Evolutionary conservation across 1,140 invertebrate genomes (phyloP).

Genomic region (Dryas iulia): DNA sequence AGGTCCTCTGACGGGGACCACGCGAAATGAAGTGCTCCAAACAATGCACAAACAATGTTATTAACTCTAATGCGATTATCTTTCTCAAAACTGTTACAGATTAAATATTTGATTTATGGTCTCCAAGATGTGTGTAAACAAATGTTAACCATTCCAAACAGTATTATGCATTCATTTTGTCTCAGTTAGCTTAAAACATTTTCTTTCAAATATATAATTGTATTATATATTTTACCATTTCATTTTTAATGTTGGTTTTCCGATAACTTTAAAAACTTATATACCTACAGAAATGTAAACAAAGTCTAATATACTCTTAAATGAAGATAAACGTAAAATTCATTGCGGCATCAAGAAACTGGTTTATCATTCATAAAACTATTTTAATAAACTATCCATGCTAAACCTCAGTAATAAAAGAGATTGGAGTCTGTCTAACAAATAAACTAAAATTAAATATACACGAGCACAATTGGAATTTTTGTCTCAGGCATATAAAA

Average conservation of each 20-base stretch:
- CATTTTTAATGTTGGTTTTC: too few species aligned
- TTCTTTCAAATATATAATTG: too few species aligned
- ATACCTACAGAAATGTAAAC: not conserved
- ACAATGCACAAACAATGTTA: constrained; percentile 74
- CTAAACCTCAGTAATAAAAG: constrained; percentile 71
- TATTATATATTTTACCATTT: too few species aligned
- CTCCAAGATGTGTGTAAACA: not conserved
- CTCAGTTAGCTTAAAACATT: too few species aligned
- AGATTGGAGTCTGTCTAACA: constrained; percentile 70
- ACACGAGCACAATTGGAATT: constrained; percentile 78
- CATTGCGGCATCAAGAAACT: constrained; percentile 30
- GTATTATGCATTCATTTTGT: too few species aligned
- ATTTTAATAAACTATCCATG: constrained; percentile 74
- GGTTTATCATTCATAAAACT: constrained; percentile 73
- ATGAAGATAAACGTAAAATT: not conserved
- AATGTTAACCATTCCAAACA: not conserved
- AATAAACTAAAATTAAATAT: constrained; percentile 80
- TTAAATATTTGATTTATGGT: constrained; percentile 16
- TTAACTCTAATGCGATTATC: constrained; percentile 69
- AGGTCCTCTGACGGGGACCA: constrained; percentile 38
- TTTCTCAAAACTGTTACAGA: constrained; percentile 26
- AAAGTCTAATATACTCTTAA: not conserved
- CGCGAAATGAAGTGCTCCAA: constrained; percentile 54
- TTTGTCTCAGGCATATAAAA: constrained; percentile 79
- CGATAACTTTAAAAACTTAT: not conserved